Conservation (phyloP, 2,113 vertebrate species). For the Tylochromis polylepis region DNA sequence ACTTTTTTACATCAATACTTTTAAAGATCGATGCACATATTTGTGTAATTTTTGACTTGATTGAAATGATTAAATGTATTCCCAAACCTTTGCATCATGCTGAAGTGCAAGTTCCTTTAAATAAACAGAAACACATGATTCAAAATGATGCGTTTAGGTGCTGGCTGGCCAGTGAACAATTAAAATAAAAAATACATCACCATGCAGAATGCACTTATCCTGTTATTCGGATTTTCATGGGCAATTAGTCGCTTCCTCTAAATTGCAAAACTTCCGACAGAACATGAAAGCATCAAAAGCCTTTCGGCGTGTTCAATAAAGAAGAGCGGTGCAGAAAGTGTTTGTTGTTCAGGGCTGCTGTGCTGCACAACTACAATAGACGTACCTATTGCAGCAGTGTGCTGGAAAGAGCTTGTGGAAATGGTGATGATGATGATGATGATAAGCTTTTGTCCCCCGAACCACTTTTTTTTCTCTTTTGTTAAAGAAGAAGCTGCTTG, state of each 20-base stretch:
- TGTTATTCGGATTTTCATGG: background rate
- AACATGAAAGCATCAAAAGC: constrained; percentile 37
- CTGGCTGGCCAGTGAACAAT: background rate
- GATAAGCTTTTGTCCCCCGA: background rate
- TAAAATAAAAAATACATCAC: background rate
- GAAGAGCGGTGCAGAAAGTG: background rate
- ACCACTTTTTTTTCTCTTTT: background rate
- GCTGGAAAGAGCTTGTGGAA: background rate
- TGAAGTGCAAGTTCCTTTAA: background rate
- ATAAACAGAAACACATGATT: background rate
- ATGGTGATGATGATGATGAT: background rate
- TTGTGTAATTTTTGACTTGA: background rate
- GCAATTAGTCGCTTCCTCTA: background rate
- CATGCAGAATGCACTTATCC: background rate
- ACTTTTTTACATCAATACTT: background rate
- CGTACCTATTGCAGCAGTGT: background rate
- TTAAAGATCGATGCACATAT: background rate
- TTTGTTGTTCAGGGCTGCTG: background rate
- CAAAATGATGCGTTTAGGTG: background rate
- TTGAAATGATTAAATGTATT: background rate
- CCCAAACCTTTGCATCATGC: background rate
- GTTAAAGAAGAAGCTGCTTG: background rate
- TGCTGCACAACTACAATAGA: background rate
- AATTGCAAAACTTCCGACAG: constrained; percentile 23
- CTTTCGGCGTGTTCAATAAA: constrained; percentile 36